phyloP scores from a whole-genome alignment of 2,888 invertebrate genomes.

The Dysmachus trigonus region DNA sequence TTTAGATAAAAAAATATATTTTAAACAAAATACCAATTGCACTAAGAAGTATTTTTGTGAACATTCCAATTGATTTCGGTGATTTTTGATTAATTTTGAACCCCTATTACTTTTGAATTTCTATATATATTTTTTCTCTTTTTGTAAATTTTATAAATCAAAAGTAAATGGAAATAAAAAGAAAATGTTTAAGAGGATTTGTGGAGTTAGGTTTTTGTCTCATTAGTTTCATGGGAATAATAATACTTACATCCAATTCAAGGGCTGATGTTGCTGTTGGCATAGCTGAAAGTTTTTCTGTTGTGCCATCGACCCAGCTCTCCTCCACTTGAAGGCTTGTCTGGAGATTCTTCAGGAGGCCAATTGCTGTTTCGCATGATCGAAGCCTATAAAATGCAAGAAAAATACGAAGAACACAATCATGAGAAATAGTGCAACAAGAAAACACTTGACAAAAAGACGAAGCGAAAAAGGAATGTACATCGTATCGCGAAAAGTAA shows the following conservation, averaged over 20 bases:
- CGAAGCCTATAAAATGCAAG: constrained; percentile 71
- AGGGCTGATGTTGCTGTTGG: constrained; percentile 70
- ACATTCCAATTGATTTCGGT: background rate
- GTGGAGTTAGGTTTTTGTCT: background rate
- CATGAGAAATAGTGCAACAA: background rate
- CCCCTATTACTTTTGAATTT: background rate
- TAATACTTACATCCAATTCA: constrained; percentile 64
- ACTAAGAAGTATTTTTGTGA: background rate
- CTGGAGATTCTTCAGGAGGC: constrained; percentile 89
- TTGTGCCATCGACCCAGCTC: constrained; percentile 88
- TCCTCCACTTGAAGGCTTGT: constrained; percentile 88
- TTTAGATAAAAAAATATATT: background rate
- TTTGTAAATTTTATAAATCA: background rate
- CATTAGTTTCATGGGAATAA: background rate
- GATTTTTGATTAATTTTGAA: background rate
- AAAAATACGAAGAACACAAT: constrained; percentile 3
- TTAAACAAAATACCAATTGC: background rate
- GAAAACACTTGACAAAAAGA: background rate
- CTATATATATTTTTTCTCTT: background rate
- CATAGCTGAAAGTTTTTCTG: constrained; percentile 79
- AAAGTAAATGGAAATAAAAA: background rate
- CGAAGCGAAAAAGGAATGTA: background rate
- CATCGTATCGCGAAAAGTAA: background rate
- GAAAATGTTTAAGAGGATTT: background rate
- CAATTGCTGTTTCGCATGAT: constrained; percentile 90